Evolutionary conservation across 2,797 vertebrate genomes (phyloP).

Genomic region (Melanotaenia boesemani): DNA sequence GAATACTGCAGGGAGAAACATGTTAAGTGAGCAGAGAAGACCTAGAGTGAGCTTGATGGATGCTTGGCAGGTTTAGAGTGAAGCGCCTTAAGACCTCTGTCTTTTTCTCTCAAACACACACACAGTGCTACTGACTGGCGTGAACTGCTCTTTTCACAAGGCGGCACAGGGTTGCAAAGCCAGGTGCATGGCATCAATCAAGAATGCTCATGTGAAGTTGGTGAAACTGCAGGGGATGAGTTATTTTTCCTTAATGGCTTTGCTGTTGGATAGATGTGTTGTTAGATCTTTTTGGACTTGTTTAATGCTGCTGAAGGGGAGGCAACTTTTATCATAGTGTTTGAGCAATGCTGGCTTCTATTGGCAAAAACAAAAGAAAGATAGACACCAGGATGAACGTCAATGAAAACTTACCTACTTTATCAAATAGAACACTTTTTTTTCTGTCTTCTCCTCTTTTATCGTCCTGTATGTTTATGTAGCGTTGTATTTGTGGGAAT

Average conservation of each 20-base stretch:
- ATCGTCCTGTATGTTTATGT: conserved; percentile 11
- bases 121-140: conserved; percentile 37
- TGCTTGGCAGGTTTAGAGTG: conserved; percentile 67
- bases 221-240: conserved; percentile 45
- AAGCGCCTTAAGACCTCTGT: conserved; percentile 60
- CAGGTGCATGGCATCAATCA: conserved; percentile 58
- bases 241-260: conserved; percentile 42
- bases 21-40: conserved; percentile 56
- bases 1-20: conserved; percentile 48
- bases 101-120: conserved; percentile 15
- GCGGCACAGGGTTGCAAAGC: conserved; percentile 39
- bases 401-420: conserved; percentile 18
- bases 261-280: conserved; percentile 29
- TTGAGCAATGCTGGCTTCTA: conserved; percentile 76
- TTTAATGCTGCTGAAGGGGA: conserved; percentile 27
- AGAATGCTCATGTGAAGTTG: conserved; percentile 59
- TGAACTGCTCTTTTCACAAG: conserved; percentile 54
- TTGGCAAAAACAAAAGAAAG: conserved; percentile 38
- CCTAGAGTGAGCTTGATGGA: conserved; percentile 62
- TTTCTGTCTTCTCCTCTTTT: conserved; percentile 16
- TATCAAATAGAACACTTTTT: conserved; percentile 41
- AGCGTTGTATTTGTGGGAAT: conserved; percentile 19
- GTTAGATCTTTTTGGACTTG: conserved; percentile 27
- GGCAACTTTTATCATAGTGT: conserved; percentile 6
- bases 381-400: neutral